Conservation (phyloP, 2,888 invertebrate genomes). For the Drepanosiphum platanoidis region DNA sequence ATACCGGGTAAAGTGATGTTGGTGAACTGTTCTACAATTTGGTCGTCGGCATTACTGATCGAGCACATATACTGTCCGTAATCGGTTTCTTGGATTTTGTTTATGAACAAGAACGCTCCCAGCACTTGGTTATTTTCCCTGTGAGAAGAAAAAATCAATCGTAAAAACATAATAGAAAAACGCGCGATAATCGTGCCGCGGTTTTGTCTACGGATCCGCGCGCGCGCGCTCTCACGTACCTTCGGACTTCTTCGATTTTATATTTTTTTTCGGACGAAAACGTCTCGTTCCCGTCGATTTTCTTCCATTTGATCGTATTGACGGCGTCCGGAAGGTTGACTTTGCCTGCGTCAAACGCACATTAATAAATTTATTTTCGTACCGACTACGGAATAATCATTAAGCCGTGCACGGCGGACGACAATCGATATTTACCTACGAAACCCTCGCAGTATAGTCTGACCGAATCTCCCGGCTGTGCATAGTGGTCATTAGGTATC, state of each 20-base stretch:
- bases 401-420: neutral
- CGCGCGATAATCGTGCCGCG: neutral
- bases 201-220: neutral
- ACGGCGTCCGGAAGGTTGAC: constrained; percentile 78
- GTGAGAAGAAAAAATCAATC: constrained; percentile 41
- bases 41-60: constrained; percentile 72
- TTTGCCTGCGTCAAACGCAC: constrained; percentile 68
- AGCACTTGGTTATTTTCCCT: constrained; percentile 78
- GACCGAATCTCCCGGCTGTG: constrained; percentile 72
- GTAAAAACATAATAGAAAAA: neutral
- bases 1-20: constrained; percentile 44
- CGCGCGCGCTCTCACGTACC: constrained; percentile 66
- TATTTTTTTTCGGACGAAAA: constrained; percentile 67
- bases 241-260: constrained; percentile 68
- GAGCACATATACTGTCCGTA: constrained; percentile 79
- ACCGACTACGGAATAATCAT: too few relatives aligned
- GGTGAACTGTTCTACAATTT: constrained; percentile 65
- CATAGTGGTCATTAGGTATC: constrained; percentile 73
- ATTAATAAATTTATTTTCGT: neutral
- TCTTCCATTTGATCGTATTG: constrained; percentile 78
- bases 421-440: constrained; percentile 71
- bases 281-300: constrained; percentile 72
- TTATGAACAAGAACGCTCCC: constrained; percentile 76
- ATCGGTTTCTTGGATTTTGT: constrained; percentile 73
- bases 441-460: constrained; percentile 83